Evolutionary conservation across 2,113 vertebrate species (phyloP).

Genomic region (Atherinomorus stipes): DNA sequence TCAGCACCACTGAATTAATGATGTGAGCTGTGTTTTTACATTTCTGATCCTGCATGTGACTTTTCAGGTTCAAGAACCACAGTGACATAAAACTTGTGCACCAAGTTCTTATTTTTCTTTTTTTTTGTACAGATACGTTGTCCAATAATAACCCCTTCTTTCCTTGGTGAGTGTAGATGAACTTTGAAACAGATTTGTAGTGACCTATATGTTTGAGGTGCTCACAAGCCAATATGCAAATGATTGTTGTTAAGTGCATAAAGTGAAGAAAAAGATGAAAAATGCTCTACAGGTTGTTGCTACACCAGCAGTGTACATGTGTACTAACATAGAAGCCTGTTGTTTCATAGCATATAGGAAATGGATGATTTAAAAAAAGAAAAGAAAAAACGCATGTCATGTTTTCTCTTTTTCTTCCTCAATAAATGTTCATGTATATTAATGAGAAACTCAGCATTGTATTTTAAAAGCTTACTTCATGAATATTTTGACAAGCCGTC

Average conservation of each 20-base stretch:
- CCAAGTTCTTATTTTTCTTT: too few species aligned
- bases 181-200: not conserved
- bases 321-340: too few species aligned
- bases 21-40: not conserved
- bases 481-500: not conserved
- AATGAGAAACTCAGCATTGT: too few species aligned
- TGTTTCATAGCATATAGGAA: not conserved
- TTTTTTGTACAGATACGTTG: not conserved
- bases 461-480: not conserved
- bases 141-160: not conserved
- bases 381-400: too few species aligned
- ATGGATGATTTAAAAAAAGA: not conserved
- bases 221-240: too few species aligned
- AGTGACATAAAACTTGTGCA: not conserved
- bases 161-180: not conserved
- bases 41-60: not conserved
- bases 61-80: not conserved
- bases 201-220: too few species aligned
- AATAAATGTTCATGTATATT: too few species aligned
- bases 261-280: not conserved
- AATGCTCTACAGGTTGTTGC: not conserved
- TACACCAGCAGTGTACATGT: too few species aligned
- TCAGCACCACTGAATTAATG: not conserved
- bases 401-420: too few species aligned
- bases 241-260: too few species aligned